Conservation (phyloP, 2,113 vertebrate species). For the Dicentrarchus labrax region DNA sequence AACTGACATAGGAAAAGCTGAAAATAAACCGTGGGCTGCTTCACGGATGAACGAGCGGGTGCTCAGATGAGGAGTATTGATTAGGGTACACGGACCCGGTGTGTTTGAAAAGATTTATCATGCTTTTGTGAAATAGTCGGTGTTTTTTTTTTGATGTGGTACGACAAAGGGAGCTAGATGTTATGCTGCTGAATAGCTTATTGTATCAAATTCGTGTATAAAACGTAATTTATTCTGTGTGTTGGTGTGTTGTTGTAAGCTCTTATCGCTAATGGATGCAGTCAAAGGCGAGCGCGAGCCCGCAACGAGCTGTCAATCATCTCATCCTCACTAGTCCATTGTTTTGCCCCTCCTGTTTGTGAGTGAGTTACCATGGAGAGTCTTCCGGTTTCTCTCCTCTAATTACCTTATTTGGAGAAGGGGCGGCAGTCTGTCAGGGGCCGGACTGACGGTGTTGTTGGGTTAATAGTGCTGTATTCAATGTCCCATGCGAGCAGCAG, state of each 20-base stretch:
- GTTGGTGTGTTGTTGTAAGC: slow-evolving; percentile 19
- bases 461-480: slow-evolving; percentile 11
- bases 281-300: slow-evolving; percentile 18
- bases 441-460: slow-evolving; percentile 13
- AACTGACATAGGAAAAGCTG: neutral
- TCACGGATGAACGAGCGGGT: slow-evolving; percentile 25
- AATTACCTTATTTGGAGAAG: slow-evolving; percentile 64
- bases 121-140: slow-evolving; percentile 8
- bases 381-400: slow-evolving; percentile 59
- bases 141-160: neutral
- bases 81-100: slow-evolving; percentile 10
- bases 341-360: slow-evolving; percentile 67
- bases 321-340: slow-evolving; percentile 55
- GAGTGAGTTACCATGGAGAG: slow-evolving; percentile 73
- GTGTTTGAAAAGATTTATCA: slow-evolving; percentile 8
- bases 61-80: slow-evolving; percentile 2
- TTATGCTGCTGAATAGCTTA: neutral
- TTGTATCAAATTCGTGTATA: neutral
- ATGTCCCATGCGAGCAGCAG: slow-evolving; percentile 25
- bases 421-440: slow-evolving; percentile 31
- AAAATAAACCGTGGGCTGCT: neutral
- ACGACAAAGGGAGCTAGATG: too few relatives aligned
- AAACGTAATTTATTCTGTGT: neutral
- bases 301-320: slow-evolving; percentile 71
- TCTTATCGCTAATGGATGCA: slow-evolving; percentile 5